These are phyloP conservation scores for Biston betularia DNA, from an alignment of 2,888 invertebrate genomes.

Conservation along the genomic window DNA sequence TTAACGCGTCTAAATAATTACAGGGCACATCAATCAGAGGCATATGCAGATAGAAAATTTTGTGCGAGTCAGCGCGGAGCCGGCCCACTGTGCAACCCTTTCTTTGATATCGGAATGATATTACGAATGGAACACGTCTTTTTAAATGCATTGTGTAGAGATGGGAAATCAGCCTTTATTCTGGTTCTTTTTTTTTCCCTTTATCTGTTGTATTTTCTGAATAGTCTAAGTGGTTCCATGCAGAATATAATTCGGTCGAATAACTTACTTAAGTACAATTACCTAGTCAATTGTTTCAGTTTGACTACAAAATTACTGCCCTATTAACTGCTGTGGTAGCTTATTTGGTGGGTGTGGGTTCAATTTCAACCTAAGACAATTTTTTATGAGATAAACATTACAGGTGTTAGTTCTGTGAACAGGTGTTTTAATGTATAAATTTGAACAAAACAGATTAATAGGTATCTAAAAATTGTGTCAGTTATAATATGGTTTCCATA, in stretches of 20 bases:
- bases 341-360: no score
- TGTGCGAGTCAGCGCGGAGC: constrained; percentile 83
- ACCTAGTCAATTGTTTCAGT: no score
- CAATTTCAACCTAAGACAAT: no score
- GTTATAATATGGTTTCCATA: no score
- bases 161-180: constrained; percentile 45
- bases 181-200: constrained; percentile 14
- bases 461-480: no score
- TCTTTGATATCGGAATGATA: constrained; percentile 83
- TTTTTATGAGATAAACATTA: no score
- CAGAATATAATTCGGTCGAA: neutral
- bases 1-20: constrained; percentile 87
- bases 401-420: no score
- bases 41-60: constrained; percentile 84
- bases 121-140: constrained; percentile 73
- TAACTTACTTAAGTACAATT: no score
- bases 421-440: no score
- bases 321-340: no score
- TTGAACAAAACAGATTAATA: no score
- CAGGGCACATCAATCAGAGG: constrained; percentile 85
- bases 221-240: neutral
- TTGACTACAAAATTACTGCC: no score
- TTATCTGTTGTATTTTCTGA: neutral
- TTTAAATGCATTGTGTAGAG: constrained; percentile 60
- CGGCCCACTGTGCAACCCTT: constrained; percentile 83